A percentile compares a stretch with the other conserved stretches of the same genome.
These are phyloP conservation scores for Phaenicophaeus curvirostris DNA, from an alignment of 2,797 vertebrate genomes.

Conservation along the genomic window DNA sequence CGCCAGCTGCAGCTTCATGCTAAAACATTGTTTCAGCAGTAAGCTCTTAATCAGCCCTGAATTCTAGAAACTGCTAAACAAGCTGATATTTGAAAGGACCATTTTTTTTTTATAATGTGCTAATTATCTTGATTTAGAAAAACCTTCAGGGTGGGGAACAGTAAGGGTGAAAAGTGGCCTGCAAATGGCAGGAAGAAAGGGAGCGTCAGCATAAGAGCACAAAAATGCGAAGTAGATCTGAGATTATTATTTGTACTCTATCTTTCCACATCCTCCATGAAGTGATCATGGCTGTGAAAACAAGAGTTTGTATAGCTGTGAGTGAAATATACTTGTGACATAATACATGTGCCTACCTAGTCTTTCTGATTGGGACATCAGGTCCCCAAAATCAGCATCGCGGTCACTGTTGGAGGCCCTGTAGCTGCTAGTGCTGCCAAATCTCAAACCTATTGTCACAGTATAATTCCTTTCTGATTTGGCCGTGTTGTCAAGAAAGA, in stretches of 20 bases:
- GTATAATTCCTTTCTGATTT: background rate
- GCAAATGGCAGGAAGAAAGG: background rate
- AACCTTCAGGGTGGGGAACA: background rate
- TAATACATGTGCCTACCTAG: background rate
- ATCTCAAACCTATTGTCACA: background rate
- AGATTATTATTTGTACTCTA: background rate
- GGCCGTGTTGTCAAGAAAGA: background rate
- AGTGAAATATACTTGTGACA: background rate
- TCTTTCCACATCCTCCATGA: background rate
- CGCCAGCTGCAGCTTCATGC: constrained; percentile 26
- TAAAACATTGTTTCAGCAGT: constrained; percentile 49
- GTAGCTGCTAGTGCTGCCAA: background rate
- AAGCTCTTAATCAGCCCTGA: constrained; percentile 27
- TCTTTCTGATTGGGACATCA: background rate
- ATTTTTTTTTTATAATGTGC: background rate
- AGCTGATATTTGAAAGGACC: constrained; percentile 27
- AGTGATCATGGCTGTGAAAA: background rate
- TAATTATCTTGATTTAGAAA: constrained; percentile 22
- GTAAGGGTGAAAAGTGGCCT: background rate
- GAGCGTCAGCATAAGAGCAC: background rate
- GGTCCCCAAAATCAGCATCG: background rate
- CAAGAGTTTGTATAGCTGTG: background rate
- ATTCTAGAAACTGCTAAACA: constrained; percentile 46
- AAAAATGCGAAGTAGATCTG: background rate
- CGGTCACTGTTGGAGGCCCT: rapidly evolving